A percentile compares a stretch with the other conserved stretches of the same genome.
These are phyloP conservation scores for Podiceps cristatus DNA, from an alignment of 2,113 vertebrate species.

Conservation along the genomic window DNA sequence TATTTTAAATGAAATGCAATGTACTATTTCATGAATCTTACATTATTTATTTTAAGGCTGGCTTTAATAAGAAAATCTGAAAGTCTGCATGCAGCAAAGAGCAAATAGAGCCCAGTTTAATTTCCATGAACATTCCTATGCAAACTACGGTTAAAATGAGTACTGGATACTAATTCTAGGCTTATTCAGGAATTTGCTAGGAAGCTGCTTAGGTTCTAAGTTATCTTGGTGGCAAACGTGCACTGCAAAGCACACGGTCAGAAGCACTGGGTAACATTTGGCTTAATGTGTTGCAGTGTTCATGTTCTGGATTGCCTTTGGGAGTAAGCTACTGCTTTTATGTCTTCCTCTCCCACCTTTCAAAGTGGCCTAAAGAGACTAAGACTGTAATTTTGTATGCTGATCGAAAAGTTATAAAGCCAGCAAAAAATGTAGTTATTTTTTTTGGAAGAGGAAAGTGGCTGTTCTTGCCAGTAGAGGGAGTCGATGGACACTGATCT, in stretches of 20 bases:
- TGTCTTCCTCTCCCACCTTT: not conserved
- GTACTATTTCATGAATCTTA: conserved; percentile 52
- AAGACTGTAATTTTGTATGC: not conserved
- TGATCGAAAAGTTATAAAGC: not conserved
- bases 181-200: not conserved
- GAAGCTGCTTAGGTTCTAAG: not conserved
- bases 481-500: conserved; percentile 56
- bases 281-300: not conserved
- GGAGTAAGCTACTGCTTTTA: not conserved
- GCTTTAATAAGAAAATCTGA: conserved; percentile 57
- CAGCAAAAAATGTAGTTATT: not conserved
- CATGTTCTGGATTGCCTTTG: not conserved
- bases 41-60: conserved; percentile 77
- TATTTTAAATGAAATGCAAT: conserved; percentile 73
- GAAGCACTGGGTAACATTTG: not conserved
- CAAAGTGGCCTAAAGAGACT: not conserved
- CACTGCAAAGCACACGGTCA: not conserved
- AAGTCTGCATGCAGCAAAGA: not conserved
- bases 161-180: not conserved
- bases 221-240: not conserved
- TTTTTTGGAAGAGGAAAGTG: not conserved
- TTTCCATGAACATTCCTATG: not conserved
- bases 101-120: not conserved
- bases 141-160: not conserved
- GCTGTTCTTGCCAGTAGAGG: conserved; percentile 74